A percentile compares a stretch with the other conserved stretches of the same genome.
Conservation (phyloP, 1,140 invertebrate genomes). For the Drosophila pseudoobscura region DNA sequence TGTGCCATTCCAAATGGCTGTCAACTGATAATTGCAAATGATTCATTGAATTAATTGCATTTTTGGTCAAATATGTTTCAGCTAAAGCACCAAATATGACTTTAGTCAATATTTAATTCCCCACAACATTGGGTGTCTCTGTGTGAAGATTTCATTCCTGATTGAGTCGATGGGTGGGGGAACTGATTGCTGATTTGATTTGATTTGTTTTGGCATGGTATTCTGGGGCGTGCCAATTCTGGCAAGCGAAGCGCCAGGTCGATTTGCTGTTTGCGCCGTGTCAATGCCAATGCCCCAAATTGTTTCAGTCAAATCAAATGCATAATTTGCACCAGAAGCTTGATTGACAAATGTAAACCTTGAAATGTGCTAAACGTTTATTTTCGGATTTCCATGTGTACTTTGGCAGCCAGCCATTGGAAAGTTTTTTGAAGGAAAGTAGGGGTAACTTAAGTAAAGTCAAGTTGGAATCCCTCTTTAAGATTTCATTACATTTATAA, state of each 20-base stretch:
- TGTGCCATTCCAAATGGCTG: too few species aligned
- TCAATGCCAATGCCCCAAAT: slow-evolving; percentile 43
- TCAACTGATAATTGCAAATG: too few species aligned
- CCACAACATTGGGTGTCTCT: slow-evolving; percentile 10
- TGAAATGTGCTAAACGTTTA: slow-evolving; percentile 33
- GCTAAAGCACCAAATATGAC: slow-evolving; percentile 29
- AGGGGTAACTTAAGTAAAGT: too few species aligned
- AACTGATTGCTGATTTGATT: slow-evolving; percentile 44
- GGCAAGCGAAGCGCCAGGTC: too few species aligned
- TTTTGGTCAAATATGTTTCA: too few species aligned
- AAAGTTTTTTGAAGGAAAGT: too few species aligned
- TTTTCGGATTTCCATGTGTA: slow-evolving; percentile 27
- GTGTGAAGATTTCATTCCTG: slow-evolving; percentile 15
- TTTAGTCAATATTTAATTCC: slow-evolving; percentile 58
- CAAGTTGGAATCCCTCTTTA: too few species aligned
- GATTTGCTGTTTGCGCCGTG: slow-evolving; percentile 24
- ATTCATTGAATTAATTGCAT: too few species aligned
- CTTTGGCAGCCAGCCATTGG: too few species aligned
- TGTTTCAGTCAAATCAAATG: slow-evolving; percentile 56
- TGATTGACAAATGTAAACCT: slow-evolving; percentile 62
- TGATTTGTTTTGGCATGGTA: slow-evolving; percentile 42
- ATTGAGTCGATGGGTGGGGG: slow-evolving; percentile 11
- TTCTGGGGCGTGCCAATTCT: slow-evolving; percentile 48
- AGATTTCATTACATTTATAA: too few species aligned
- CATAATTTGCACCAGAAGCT: slow-evolving; percentile 48